Evolutionary conservation across 1,140 invertebrate genomes (phyloP).

Genomic region (Geopemphigus sp.): DNA sequence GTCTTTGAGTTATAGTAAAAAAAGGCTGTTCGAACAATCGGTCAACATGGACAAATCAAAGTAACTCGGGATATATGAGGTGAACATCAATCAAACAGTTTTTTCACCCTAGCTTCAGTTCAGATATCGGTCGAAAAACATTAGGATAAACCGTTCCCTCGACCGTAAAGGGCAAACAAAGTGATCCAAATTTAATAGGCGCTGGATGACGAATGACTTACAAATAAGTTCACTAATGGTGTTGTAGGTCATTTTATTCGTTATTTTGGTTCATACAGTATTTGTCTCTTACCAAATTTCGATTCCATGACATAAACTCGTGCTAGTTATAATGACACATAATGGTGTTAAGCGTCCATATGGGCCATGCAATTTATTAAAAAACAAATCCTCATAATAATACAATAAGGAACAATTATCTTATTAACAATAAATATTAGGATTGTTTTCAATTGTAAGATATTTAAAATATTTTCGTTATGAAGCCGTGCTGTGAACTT

Average conservation of each 20-base stretch:
- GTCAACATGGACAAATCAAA: constrained; percentile 31
- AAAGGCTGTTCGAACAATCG: constrained; percentile 23
- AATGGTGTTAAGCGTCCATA: no score
- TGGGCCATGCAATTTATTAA: no score
- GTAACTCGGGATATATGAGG: background rate
- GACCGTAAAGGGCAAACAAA: constrained; percentile 1
- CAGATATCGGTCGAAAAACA: constrained; percentile 29
- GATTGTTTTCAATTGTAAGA: no score
- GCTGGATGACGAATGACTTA: constrained; percentile 29
- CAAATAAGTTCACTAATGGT: constrained; percentile 31
- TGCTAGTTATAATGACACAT: no score
- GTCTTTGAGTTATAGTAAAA: background rate
- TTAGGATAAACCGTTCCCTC: background rate
- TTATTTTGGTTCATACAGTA: background rate
- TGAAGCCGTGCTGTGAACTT: no score
- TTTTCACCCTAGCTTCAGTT: background rate
- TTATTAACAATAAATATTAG: no score
- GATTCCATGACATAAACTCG: no score
- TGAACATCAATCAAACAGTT: constrained; percentile 44
- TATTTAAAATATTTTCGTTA: no score
- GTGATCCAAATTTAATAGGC: constrained; percentile 41
- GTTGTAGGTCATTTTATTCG: constrained; percentile 12
- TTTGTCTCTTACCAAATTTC: background rate
- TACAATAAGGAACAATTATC: no score
- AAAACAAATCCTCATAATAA: no score